Percentiles rank a stretch among this genome's conserved stretches.
These are phyloP conservation scores for Nowickia ferox DNA, from an alignment of 2,888 invertebrate species.

Conservation along the genomic window DNA sequence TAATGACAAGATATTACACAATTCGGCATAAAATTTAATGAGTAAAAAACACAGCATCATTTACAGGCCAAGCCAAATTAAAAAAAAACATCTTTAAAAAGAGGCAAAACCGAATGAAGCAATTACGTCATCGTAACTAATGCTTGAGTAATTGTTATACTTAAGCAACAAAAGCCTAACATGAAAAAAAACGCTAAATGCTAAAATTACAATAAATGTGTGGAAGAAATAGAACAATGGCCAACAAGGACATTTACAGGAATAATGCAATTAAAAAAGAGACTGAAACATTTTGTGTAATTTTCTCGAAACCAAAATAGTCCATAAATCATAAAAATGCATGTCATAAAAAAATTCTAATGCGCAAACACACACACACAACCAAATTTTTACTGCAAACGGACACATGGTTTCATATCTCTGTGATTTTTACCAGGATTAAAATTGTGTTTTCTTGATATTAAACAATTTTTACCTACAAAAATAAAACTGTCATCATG, in stretches of 20 bases:
- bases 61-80: neutral
- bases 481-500: constrained; percentile 43
- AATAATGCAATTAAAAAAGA: constrained; percentile 70
- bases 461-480: constrained; percentile 37
- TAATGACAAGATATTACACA: constrained; percentile 25
- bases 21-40: constrained; percentile 30
- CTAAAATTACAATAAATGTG: constrained; percentile 40
- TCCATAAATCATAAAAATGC: constrained; percentile 83
- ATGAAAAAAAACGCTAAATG: constrained; percentile 50
- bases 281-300: constrained; percentile 59
- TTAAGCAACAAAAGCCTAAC: constrained; percentile 26
- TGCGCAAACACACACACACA: constrained; percentile 28
- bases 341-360: constrained; percentile 75
- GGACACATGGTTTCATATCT: constrained; percentile 7
- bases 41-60: constrained; percentile 37
- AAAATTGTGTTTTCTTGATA: neutral
- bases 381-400: neutral
- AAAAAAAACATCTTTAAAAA: constrained; percentile 22
- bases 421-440: constrained; percentile 35
- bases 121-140: constrained; percentile 32
- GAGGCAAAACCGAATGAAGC: constrained; percentile 8
- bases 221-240: constrained; percentile 61
- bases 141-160: constrained; percentile 10
- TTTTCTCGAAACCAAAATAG: constrained; percentile 78
- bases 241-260: constrained; percentile 71